Evolutionary conservation across 2,888 invertebrate genomes (phyloP), one percentile per base, ranked within the genome.

Genomic region (Nomada flava): DNA sequence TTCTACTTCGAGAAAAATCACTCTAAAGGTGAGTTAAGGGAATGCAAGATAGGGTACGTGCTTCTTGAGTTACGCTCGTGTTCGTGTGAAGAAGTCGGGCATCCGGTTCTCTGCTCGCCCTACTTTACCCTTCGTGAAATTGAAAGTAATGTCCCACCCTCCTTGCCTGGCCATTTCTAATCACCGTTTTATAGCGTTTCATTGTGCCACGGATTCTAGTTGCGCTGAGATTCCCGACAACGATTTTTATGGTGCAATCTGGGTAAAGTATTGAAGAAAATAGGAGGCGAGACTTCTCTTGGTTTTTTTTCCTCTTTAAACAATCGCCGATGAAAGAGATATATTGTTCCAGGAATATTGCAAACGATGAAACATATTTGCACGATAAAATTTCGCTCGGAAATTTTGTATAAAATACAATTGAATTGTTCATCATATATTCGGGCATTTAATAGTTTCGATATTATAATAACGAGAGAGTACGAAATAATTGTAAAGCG

Each of bases 81-180:
- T 78, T 71, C 36, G 63, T 55, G 72, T 20, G 72, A 76, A 72
- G 71, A 76, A 76, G 76, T 76, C 72, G 62, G 53, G 62, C 62
- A 55, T 63, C 55, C 71, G 20, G 59, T 76, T 53, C 77, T 77
- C 75, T 36, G 52, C 76, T 77, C 26, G 77, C 13, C 47, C 77
- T 53, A 77, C 52, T 67, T 77, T 53, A 36, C 44, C 26, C 59
- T n/a, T 1, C 23, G 76, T 36, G 65, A 65, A 77, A 77, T 76
- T 77, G 67, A 77, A 77, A 77, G 60, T 67, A 67, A 76, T 77
- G 53, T 36, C 29, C 36, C 36, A 9, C 42, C 59, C 20, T 36
- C 10, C 59, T 59, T 36, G 13, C 44, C 65, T 52, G 20, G 52
- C 15, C n/a, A 20, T n/a, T 72, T 67, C 62, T 69, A 75, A 82